These are phyloP conservation scores for Aporrectodea caliginosa DNA, from an alignment of 1,140 invertebrate genomes.

Conservation along the genomic window DNA sequence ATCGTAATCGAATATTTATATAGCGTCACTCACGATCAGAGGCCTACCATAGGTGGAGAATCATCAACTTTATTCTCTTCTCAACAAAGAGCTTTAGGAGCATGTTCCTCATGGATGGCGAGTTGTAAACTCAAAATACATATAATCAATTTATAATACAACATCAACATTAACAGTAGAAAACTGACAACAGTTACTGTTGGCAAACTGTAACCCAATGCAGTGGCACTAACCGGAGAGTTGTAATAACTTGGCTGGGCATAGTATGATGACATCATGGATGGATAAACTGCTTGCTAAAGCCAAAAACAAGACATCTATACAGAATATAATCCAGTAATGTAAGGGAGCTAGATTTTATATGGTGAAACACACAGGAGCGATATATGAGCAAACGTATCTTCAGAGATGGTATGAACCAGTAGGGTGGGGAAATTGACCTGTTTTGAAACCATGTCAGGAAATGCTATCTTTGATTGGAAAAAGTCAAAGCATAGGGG, in stretches of 20 bases:
- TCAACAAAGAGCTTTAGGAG: background rate
- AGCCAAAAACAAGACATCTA: background rate
- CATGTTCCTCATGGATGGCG: background rate
- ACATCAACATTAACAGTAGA: background rate
- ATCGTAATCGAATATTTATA: too few species aligned
- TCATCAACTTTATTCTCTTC: background rate
- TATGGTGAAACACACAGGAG: background rate
- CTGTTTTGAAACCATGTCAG: too few species aligned
- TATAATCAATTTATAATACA: background rate
- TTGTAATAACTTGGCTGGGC: background rate
- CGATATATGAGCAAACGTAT: too few species aligned
- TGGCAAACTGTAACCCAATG: background rate
- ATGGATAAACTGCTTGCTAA: background rate
- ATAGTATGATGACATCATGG: background rate
- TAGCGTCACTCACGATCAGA: background rate
- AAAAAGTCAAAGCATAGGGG: too few species aligned
- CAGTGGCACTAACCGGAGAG: background rate
- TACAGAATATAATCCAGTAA: background rate
- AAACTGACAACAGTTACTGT: background rate
- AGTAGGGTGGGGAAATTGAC: too few species aligned
- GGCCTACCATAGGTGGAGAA: background rate
- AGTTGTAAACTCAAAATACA: background rate
- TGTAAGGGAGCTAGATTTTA: background rate
- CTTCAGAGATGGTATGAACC: too few species aligned
- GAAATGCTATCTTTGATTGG: too few species aligned